Base-by-base conservation (phyloP, 1,140 invertebrate species). In the Cephus cinctus region DNA sequence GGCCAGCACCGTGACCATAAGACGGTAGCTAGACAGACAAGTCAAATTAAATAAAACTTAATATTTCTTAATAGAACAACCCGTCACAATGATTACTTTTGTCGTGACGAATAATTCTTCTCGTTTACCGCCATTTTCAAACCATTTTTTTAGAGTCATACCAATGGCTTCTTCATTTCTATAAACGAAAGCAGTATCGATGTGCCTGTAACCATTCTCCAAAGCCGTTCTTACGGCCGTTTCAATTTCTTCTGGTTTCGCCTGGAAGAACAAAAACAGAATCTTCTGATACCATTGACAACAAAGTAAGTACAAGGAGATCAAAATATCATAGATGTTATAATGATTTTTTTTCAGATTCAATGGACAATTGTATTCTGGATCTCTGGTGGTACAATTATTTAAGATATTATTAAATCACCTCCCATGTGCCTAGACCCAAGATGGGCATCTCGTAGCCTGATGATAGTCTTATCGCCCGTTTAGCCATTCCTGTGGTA, bases 41-140 rank as follows among this genome's bases (percentile, higher is more conserved):
- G 1, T 35, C 36, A 48, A 47, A 41, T 40, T 32, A 30, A 48
- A 50, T 43, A 44, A 18, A 41, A 35, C 34, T 74, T 32, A 47
- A 21, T 43, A 39, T 45, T 38, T 11, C 32, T 25, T 31, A 52
- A 48, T 41, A 41, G 15, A 20, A 18, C 14, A 19, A 23, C 19
- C 9, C 9, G 1, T 12, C 78, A 70, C 45, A 65, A 44, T n/a
- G 75, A 64, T 51, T 71, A 90, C 81, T 75, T 92, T 94, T 12
- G 90, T 90, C 1, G 86, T 87, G 45, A 94, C 80, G 68, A 90
- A 94, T 16, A 94, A 71, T 20, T 93, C 89, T 61, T 88, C 83
- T 32, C 90, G 78, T 51, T 82, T 86, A 3, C 89, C 73, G 16
- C 86, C 86, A 34, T 82, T 77, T 47, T 81, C 73, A 35, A 92